Base-by-base conservation (phyloP, 2,113 vertebrate species). In the Gambusia affinis region DNA sequence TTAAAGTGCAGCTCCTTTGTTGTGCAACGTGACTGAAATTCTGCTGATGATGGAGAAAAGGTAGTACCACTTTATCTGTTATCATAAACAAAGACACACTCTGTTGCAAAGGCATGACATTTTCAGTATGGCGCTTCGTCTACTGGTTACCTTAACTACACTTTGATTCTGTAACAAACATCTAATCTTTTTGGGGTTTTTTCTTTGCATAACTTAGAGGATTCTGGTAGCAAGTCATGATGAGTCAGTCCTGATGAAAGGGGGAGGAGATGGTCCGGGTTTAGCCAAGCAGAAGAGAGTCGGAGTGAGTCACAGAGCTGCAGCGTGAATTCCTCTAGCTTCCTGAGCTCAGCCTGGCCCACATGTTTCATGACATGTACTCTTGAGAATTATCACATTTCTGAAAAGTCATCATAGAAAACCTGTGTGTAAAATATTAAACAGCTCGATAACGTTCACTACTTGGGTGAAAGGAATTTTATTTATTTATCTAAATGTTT, bases 271-370 rank as follows among this genome's bases (percentile, higher is more conserved):
- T 54, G 27, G 72, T 30, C 12, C 73, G 61, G 72, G 79, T 76
- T 78, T 29, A 74, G 64, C 76, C 80, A 86, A 75, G 77, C 89
- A 85, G 71, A 87, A 88, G 70, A 85, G 65, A 82, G 69, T 62
- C 39, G 35, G 60, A 72, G 81, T 89, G 89, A 89, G 76, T 89
- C 89, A 89, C 81, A 60, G 70, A 79, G 78, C 70, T 80, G 85
- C 83, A 86, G 78, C 78, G 82, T 86, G 81, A 86, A 86, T 79
- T 75, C 82, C 62, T 79, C 85, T 75, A 47, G 82, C 88, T 74
- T 89, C 65, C 77, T 73, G 71, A 87, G 84, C 83, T 85, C 71
- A 54, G 71, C 77, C 70, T 88, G 86, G 75, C 76, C 82, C 84
- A 84, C 86, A 84, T 86, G 79, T 86, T 83, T 69, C 78, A 85